These are phyloP conservation scores for Choloepus hoffmanni DNA, from an alignment of 2,113 vertebrate genomes.

Conservation along the genomic window DNA sequence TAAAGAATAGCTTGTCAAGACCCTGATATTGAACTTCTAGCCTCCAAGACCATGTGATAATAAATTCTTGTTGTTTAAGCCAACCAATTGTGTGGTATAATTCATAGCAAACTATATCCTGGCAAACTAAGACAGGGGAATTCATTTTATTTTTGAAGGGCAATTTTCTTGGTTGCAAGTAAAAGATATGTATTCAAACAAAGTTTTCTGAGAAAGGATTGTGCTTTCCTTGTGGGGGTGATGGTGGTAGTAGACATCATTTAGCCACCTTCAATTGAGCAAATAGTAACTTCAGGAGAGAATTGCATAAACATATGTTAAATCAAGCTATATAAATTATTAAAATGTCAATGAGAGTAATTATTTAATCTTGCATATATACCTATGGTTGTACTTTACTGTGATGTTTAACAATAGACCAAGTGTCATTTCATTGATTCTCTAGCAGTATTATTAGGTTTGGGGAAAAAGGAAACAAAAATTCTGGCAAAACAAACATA, in stretches of 20 bases:
- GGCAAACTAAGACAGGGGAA: not conserved
- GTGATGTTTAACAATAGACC: not conserved
- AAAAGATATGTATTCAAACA: not conserved
- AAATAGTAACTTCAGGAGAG: not conserved
- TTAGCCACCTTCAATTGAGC: not conserved
- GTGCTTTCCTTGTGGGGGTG: not conserved
- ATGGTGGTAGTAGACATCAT: not conserved
- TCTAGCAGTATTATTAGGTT: not conserved
- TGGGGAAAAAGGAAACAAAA: not conserved
- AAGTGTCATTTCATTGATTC: not conserved
- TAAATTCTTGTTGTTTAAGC: too few relatives aligned
- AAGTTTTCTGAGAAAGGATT: not conserved
- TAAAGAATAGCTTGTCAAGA: too few relatives aligned
- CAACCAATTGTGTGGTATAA: too few relatives aligned
- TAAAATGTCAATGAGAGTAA: not conserved
- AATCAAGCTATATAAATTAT: not conserved
- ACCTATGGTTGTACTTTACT: not conserved
- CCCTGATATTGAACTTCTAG: too few relatives aligned
- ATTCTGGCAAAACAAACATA: not conserved
- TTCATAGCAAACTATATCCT: too few relatives aligned
- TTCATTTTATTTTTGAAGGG: not conserved
- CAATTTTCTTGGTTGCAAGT: not conserved
- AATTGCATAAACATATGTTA: not conserved
- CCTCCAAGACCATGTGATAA: too few relatives aligned
- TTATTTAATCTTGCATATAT: not conserved